Conservation (phyloP, 1,140 invertebrate species). For the Pteromalus puparum region DNA sequence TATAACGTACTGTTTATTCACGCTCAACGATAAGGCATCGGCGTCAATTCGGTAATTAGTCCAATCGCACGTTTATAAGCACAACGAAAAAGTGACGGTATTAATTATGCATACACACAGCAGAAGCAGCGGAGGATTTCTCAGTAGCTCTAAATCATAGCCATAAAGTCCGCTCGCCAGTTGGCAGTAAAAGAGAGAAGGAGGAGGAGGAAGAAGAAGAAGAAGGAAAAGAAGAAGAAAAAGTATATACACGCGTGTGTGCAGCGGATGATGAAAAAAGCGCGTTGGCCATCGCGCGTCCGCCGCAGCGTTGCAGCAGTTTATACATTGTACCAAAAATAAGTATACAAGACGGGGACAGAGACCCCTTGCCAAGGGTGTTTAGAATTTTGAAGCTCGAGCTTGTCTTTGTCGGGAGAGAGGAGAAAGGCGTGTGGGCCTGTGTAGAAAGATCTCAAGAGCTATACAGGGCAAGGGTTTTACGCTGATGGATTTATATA, state of each 20-base stretch:
- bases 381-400: constrained; percentile 58
- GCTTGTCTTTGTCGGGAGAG: not conserved
- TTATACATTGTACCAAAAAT: constrained; percentile 60
- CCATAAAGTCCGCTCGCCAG: constrained; percentile 45
- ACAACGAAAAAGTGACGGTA: not conserved
- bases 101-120: constrained; percentile 46
- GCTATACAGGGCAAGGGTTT: no score
- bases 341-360: constrained; percentile 52
- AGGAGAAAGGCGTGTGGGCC: no score
- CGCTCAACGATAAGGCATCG: no score
- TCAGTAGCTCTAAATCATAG: constrained; percentile 49
- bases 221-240: not conserved
- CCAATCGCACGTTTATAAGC: no score
- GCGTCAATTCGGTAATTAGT: no score
- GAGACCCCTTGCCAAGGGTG: constrained; percentile 70
- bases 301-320: not conserved
- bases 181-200: constrained; percentile 37
- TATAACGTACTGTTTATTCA: no score
- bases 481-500: constrained; percentile 29
- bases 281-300: constrained; percentile 47
- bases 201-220: not conserved
- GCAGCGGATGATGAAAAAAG: constrained; percentile 50
- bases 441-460: not conserved
- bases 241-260: constrained; percentile 1
- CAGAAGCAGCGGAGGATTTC: constrained; percentile 31